phyloP scores from a whole-genome alignment of 1,140 invertebrate genomes.

The Psix sp. region DNA sequence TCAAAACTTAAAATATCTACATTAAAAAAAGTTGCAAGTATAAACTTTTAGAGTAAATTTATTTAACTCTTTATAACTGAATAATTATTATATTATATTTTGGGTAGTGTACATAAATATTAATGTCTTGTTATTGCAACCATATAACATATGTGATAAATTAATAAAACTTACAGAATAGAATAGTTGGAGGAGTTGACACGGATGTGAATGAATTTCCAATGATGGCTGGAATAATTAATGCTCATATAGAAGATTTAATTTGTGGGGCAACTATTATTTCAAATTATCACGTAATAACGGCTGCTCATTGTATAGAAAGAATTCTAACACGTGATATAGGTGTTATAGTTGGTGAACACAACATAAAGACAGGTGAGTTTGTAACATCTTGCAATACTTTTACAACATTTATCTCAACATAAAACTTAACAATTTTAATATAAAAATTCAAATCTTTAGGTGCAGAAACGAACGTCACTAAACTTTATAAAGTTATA shows the following conservation, averaged over 20 bases:
- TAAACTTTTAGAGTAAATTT: too few relatives aligned
- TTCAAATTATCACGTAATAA: conserved; percentile 79
- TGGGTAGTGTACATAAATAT: too few relatives aligned
- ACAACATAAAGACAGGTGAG: conserved; percentile 25
- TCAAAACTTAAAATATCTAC: too few relatives aligned
- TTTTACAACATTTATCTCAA: background rate
- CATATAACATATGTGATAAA: background rate
- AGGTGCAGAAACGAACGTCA: conserved; percentile 15
- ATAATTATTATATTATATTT: too few relatives aligned
- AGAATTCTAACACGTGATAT: conserved; percentile 47
- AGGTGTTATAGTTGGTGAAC: conserved; percentile 76
- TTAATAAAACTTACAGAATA: conserved; percentile 68
- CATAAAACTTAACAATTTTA: background rate
- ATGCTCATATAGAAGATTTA: conserved; percentile 64
- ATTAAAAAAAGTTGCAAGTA: too few relatives aligned
- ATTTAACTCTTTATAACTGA: too few relatives aligned
- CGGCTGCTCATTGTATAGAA: conserved; percentile 83
- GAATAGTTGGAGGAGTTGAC: conserved; percentile 80
- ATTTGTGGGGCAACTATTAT: conserved; percentile 84
- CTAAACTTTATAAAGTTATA: conserved; percentile 7
- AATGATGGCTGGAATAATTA: conserved; percentile 80
- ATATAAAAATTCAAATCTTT: conserved; percentile 1
- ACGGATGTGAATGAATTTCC: conserved; percentile 82
- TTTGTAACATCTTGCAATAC: conserved; percentile 1
- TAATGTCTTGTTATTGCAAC: too few relatives aligned